phyloP scores from a whole-genome alignment of 2,888 invertebrate species.

The Lochmaea crataegi region DNA sequence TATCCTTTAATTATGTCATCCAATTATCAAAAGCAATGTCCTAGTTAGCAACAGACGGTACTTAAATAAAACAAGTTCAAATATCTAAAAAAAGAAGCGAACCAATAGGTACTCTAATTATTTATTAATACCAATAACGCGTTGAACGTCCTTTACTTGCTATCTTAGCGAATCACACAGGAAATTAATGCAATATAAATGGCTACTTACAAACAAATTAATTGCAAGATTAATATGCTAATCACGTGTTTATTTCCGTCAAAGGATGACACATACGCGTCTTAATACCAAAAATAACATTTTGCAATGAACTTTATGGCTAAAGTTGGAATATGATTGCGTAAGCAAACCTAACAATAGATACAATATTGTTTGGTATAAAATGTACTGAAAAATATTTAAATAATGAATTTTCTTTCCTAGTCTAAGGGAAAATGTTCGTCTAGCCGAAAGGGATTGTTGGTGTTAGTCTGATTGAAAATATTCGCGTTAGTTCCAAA shows the following conservation, averaged over 20 bases:
- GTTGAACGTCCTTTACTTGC: slow-evolving; percentile 12
- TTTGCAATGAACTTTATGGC: slow-evolving; percentile 31
- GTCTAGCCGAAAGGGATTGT: too few relatives aligned
- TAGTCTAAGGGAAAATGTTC: background rate
- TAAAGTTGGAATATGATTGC: slow-evolving; percentile 22
- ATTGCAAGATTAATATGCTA: slow-evolving; percentile 29
- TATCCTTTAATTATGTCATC: too few relatives aligned
- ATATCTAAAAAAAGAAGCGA: background rate
- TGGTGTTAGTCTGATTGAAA: too few relatives aligned
- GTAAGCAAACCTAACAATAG: background rate
- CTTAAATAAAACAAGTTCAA: background rate
- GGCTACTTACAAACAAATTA: slow-evolving; percentile 34
- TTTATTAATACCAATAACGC: slow-evolving; percentile 2
- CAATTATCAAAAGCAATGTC: too few relatives aligned
- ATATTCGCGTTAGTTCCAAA: too few relatives aligned
- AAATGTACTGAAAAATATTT: background rate
- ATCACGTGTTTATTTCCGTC: slow-evolving; percentile 32
- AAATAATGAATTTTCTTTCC: too few relatives aligned
- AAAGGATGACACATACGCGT: slow-evolving; percentile 36
- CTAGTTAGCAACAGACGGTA: too few relatives aligned
- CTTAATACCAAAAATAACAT: slow-evolving; percentile 19
- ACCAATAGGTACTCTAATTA: background rate
- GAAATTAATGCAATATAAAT: slow-evolving; percentile 49
- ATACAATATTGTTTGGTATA: background rate
- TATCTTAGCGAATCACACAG: slow-evolving; percentile 43